phyloP scores from a whole-genome alignment of 2,113 vertebrate genomes.

The Etheostoma cragini region DNA sequence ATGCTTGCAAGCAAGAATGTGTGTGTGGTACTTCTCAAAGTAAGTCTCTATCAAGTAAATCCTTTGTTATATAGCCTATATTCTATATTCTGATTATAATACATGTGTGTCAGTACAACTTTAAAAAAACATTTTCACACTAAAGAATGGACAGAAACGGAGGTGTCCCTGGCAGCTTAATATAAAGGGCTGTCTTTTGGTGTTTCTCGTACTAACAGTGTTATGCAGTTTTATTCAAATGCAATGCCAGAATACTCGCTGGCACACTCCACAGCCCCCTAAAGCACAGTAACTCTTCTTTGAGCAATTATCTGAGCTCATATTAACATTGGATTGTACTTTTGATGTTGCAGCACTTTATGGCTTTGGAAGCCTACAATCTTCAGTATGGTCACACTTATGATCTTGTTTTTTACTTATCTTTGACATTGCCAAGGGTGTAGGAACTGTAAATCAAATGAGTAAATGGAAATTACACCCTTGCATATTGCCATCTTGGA shows the following conservation, averaged over 20 bases:
- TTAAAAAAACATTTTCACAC: background rate
- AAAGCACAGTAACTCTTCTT: background rate
- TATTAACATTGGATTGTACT: background rate
- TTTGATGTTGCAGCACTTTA: background rate
- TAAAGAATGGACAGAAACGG: background rate
- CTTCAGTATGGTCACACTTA: background rate
- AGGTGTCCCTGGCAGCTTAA: background rate
- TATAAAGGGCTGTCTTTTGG: background rate
- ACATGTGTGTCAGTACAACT: background rate
- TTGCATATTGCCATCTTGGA: background rate
- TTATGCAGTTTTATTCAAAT: slow-evolving; percentile 4
- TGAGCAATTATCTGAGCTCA: background rate
- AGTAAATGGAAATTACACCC: background rate
- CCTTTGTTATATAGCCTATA: background rate
- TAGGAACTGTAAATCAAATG: background rate
- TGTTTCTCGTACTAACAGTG: slow-evolving; percentile 4
- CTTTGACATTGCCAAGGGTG: background rate
- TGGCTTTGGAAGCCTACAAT: background rate
- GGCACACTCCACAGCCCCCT: background rate
- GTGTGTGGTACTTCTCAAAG: background rate
- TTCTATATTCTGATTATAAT: background rate
- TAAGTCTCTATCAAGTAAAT: background rate
- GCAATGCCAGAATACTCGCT: background rate
- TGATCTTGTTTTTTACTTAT: background rate
- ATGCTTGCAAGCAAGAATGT: background rate